A percentile compares a stretch with the other conserved stretches of the same genome.
phyloP scores from a whole-genome alignment of 2,888 invertebrate genomes.

The Oxytorus armatus region DNA sequence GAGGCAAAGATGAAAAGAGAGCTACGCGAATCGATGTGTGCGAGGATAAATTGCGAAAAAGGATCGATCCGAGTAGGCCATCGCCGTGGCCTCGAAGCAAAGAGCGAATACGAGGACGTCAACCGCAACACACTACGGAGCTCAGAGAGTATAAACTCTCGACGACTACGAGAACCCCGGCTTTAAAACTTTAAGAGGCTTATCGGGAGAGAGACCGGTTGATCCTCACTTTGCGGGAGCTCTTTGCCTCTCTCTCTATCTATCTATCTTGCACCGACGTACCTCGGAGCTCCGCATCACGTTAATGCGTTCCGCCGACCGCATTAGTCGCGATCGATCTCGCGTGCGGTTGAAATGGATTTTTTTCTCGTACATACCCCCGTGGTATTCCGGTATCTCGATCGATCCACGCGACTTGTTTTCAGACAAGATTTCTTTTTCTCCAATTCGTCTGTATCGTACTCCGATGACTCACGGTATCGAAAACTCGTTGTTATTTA shows the following conservation, averaged over 20 bases:
- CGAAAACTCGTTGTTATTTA: constrained; percentile 12
- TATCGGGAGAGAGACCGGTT: constrained; percentile 61
- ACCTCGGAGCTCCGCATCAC: constrained; percentile 24
- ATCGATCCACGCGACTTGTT: constrained; percentile 36
- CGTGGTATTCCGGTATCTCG: constrained; percentile 13
- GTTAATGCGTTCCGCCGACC: constrained; percentile 50
- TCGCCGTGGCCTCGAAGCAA: constrained; percentile 30
- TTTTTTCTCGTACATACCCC: constrained; percentile 19
- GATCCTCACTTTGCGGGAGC: constrained; percentile 37
- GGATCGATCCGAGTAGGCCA: constrained; percentile 59
- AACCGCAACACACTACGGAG: constrained; percentile 49
- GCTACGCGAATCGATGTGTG: no score
- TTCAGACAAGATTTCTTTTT: constrained; percentile 7
- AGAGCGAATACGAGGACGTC: constrained; percentile 38
- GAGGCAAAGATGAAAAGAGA: constrained; percentile 1
- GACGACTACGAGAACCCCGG: constrained; percentile 56
- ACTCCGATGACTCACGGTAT: constrained; percentile 17
- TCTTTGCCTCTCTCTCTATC: constrained; percentile 12
- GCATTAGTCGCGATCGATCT: constrained; percentile 64
- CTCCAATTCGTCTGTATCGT: neutral
- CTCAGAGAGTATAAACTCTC: constrained; percentile 8
- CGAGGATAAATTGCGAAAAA: constrained; percentile 36
- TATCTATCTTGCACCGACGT: neutral
- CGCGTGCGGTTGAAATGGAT: constrained; percentile 41
- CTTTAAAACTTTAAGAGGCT: constrained; percentile 69